Percentiles rank a stretch among this genome's conserved stretches.
Evolutionary conservation across 2,888 invertebrate species (phyloP).

Genomic region (Tolmerus cingulatus): DNA sequence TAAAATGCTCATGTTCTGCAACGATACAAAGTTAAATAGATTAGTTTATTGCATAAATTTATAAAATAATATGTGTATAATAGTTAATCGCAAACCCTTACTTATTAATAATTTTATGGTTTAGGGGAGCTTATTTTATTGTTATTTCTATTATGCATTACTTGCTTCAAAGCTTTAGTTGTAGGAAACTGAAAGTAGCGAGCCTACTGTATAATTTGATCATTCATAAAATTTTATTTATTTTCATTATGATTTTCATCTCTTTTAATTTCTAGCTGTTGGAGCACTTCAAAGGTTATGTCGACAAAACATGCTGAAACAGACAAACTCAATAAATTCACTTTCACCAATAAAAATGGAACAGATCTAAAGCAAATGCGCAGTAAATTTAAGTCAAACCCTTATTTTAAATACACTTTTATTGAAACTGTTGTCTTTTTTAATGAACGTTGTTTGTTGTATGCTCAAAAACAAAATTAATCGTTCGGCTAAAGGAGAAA

Average conservation of each 20-base stretch:
- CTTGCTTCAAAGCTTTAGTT: not conserved
- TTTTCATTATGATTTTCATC: slow-evolving; percentile 54
- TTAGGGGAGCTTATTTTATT: not conserved
- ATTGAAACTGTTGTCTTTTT: not conserved
- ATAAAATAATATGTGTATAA: not conserved
- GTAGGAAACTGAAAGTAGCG: not conserved
- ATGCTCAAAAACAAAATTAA: not conserved
- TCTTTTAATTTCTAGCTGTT: slow-evolving; percentile 65
- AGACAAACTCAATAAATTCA: slow-evolving; percentile 42
- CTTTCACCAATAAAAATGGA: slow-evolving; percentile 17
- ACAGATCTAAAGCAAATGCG: not conserved
- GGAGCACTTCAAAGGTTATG: slow-evolving; percentile 67
- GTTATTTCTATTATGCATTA: not conserved
- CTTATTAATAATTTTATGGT: not conserved
- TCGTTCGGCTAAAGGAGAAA: not conserved
- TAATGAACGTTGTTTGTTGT: not conserved
- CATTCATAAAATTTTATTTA: slow-evolving; percentile 34
- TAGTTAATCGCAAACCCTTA: not conserved
- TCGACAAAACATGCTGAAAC: slow-evolving; percentile 51
- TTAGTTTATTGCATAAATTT: too few relatives aligned
- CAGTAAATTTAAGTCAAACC: not conserved
- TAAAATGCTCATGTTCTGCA: too few relatives aligned
- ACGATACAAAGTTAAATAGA: not conserved
- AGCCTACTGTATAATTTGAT: not conserved
- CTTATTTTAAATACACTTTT: not conserved